Percentiles rank a stretch among this genome's conserved stretches.
These are phyloP conservation scores for Sapayoa aenigma DNA, from an alignment of 2,113 vertebrate species.

Conservation along the genomic window DNA sequence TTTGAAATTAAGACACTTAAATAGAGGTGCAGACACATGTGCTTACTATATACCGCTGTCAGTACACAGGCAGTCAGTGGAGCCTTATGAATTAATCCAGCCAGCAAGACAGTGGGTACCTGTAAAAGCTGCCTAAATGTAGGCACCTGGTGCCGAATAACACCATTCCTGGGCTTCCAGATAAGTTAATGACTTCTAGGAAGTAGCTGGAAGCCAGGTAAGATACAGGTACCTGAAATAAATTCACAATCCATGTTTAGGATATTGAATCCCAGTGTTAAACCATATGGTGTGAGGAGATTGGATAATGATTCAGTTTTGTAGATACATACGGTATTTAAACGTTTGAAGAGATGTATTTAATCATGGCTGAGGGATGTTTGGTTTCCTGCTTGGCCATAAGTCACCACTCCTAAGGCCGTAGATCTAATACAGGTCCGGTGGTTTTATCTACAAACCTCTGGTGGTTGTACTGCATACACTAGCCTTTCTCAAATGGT, in stretches of 20 bases:
- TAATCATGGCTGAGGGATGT: background rate
- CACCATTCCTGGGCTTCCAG: background rate
- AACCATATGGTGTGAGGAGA: background rate
- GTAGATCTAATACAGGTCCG: background rate
- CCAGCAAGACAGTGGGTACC: background rate
- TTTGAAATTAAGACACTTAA: background rate
- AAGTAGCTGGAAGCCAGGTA: background rate
- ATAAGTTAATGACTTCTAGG: background rate
- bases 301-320: background rate
- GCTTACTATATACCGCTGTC: background rate
- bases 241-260: background rate
- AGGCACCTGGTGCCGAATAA: background rate
- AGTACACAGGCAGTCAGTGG: fast-evolving
- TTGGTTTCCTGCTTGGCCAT: background rate
- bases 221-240: background rate
- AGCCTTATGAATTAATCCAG: background rate
- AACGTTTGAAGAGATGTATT: background rate
- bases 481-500: background rate
- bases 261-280: background rate
- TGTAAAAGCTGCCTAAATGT: background rate
- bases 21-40: background rate
- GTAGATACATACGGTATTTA: background rate
- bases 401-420: background rate
- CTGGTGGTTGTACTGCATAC: background rate
- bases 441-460: background rate